Conservation (phyloP, 2,113 vertebrate genomes). For the Pica pica region DNA sequence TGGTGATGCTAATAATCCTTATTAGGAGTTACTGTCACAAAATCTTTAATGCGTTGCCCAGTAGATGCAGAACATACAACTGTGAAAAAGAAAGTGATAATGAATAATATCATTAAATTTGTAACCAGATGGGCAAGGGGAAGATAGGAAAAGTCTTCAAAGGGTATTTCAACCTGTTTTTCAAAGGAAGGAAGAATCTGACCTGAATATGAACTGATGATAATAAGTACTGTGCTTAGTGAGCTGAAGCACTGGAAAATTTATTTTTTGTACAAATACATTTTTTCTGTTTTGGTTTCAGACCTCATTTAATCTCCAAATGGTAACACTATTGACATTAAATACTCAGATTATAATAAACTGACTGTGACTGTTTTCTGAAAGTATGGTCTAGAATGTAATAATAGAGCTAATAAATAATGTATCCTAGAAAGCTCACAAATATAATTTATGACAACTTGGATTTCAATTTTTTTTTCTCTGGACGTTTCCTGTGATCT, state of each 20-base stretch:
- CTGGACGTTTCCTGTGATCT: constrained; percentile 54
- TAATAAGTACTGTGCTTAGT: constrained; percentile 24
- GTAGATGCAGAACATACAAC: neutral
- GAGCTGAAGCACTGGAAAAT: neutral
- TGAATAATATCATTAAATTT: neutral
- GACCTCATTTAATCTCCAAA: constrained; percentile 42
- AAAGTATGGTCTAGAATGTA: neutral
- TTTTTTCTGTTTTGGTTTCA: constrained; percentile 11
- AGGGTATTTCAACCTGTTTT: constrained; percentile 28
- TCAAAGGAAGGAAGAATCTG: constrained; percentile 12
- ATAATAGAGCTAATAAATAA: constrained; percentile 42
- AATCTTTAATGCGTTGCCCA: neutral
- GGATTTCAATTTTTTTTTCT: neutral
- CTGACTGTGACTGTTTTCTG: neutral
- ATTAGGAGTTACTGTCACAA: neutral
- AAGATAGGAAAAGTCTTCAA: neutral
- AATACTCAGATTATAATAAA: constrained; percentile 19
- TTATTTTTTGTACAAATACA: constrained; percentile 5
- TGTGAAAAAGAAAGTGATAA: neutral
- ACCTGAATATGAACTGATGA: constrained; percentile 54
- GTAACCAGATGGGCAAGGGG: neutral
- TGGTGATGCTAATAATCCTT: neutral
- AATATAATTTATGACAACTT: constrained; percentile 21
- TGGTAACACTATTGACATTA: constrained; percentile 4
- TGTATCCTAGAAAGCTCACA: neutral